phyloP scores from a whole-genome alignment of 2,113 vertebrate genomes.

The Pontoporia blainvillei region DNA sequence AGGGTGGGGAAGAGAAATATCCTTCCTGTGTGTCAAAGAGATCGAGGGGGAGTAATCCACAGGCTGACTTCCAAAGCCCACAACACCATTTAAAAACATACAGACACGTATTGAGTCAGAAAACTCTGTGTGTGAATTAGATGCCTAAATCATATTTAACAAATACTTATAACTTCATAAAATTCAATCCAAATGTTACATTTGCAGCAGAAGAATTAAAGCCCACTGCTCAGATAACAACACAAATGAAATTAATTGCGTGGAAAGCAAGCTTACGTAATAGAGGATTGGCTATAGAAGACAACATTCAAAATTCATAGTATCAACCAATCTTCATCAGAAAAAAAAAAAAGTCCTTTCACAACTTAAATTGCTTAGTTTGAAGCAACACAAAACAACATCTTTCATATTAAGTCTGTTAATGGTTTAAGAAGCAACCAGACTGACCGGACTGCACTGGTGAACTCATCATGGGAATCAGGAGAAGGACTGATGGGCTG shows the following conservation, averaged over 20 bases:
- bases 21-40: slow-evolving; percentile 51
- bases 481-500: neutral
- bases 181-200: neutral
- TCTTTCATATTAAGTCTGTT: neutral
- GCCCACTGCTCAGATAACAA: neutral
- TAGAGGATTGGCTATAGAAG: neutral
- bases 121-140: neutral
- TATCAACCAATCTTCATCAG: neutral
- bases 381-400: slow-evolving; percentile 10
- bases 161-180: slow-evolving; percentile 25
- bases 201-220: neutral
- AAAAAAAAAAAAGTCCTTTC: neutral
- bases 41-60: neutral
- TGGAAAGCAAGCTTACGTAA: neutral
- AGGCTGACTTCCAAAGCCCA: neutral
- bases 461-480: slow-evolving; percentile 79
- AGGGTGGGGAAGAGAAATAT: slow-evolving; percentile 32
- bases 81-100: neutral
- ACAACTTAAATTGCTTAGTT: neutral
- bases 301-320: neutral
- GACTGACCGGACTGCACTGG: slow-evolving; percentile 83
- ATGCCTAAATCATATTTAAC: neutral
- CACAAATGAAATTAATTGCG: neutral
- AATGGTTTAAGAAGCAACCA: neutral
- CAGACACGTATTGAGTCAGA: neutral